Conservation (phyloP, 1,140 invertebrate genomes). For the Meloidogyne hapla region DNA sequence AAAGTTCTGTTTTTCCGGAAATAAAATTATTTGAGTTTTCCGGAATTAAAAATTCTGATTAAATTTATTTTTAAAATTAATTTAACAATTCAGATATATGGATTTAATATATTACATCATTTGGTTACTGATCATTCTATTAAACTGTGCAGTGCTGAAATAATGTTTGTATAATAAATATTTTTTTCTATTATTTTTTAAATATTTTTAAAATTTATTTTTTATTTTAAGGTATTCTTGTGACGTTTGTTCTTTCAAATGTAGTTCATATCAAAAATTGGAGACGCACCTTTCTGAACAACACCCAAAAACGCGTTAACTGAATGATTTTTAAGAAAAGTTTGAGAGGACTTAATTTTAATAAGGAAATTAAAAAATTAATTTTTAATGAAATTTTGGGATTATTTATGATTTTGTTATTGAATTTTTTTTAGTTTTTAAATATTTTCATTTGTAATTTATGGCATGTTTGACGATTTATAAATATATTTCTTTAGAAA, state of each 20-base stretch:
- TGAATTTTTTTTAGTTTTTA: no score
- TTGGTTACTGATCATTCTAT: conserved; percentile 54
- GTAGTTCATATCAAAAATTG: conserved; percentile 52
- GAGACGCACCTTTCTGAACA: conserved; percentile 48
- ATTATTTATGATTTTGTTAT: no score
- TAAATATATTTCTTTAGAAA: no score
- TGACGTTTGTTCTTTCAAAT: conserved; percentile 54
- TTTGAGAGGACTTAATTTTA: background rate
- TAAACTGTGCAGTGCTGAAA: conserved; percentile 44
- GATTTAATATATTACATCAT: conserved; percentile 62
- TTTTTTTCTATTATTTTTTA: no score
- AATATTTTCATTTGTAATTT: no score
- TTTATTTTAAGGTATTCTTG: conserved; percentile 35
- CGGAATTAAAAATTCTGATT: no score
- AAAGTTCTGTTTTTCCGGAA: no score
- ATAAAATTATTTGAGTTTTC: no score
- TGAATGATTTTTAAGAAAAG: background rate
- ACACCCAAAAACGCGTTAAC: conserved; percentile 44
- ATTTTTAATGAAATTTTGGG: background rate
- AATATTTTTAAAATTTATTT: no score
- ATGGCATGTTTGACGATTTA: no score
- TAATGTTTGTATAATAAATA: conserved; percentile 30
- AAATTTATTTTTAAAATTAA: conserved; percentile 10
- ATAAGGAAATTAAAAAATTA: background rate
- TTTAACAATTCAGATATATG: conserved; percentile 48